A percentile compares a stretch with the other conserved stretches of the same genome.
Evolutionary conservation across 2,888 invertebrate genomes (phyloP).

Genomic region (Dicycla oo): DNA sequence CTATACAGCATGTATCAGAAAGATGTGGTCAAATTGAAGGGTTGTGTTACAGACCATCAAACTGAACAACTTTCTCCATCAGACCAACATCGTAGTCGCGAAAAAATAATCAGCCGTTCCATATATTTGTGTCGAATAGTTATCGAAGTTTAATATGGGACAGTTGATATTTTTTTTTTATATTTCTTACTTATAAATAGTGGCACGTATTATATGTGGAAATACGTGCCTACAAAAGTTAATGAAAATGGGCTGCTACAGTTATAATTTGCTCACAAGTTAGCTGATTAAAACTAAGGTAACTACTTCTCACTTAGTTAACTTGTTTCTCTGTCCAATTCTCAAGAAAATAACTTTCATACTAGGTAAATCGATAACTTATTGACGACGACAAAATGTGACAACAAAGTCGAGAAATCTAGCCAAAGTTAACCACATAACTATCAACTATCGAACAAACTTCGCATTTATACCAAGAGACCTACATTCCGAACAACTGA

Average conservation of each 20-base stretch:
- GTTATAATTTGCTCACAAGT: conserved; percentile 6
- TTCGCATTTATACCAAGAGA: conserved; percentile 43
- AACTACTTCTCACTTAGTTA: not conserved
- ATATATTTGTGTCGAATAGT: not conserved
- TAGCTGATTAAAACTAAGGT: not conserved
- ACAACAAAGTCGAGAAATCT: conserved; percentile 24
- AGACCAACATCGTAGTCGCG: too few relatives aligned
- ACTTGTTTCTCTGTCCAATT: not conserved
- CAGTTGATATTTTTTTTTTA: not conserved
- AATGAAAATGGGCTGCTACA: not conserved
- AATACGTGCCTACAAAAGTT: not conserved
- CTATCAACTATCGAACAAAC: conserved; percentile 43
- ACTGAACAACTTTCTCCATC: too few relatives aligned
- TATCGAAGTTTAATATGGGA: not conserved
- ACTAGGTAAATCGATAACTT: conserved; percentile 16
- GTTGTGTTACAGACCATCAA: too few relatives aligned
- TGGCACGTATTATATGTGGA: too few relatives aligned
- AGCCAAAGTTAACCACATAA: conserved; percentile 12
- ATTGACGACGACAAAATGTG: conserved; percentile 20
- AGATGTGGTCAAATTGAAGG: too few relatives aligned
- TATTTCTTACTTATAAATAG: too few relatives aligned
- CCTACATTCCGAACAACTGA: conserved; percentile 54
- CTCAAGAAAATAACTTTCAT: not conserved
- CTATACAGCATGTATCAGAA: not conserved
- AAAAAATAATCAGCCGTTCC: not conserved